Evolutionary conservation across 2,888 invertebrate species (phyloP).

Genomic region (Catocala sponsa): DNA sequence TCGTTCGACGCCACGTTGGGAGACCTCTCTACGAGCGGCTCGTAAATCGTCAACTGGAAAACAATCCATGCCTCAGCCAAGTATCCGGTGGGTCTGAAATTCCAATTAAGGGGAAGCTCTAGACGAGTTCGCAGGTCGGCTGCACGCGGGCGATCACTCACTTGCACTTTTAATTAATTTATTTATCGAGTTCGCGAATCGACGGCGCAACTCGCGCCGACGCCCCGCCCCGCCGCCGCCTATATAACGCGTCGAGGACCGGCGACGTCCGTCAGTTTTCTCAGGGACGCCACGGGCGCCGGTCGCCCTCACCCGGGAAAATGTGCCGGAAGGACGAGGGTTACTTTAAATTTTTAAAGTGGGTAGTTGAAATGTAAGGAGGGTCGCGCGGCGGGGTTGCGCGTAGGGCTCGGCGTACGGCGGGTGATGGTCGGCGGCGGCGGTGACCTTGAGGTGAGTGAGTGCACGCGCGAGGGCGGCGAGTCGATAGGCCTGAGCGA

Average conservation of each 20-base stretch:
- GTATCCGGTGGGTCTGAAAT: conserved; percentile 72
- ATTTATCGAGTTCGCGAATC: conserved; percentile 87
- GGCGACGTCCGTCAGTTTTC: conserved; percentile 83
- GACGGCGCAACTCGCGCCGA: conserved; percentile 86
- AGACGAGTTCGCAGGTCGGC: conserved; percentile 74
- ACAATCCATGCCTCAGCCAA: conserved; percentile 68
- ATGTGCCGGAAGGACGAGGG: conserved; percentile 78
- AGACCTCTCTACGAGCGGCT: conserved; percentile 51
- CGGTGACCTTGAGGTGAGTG: conserved; percentile 84
- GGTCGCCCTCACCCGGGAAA: conserved; percentile 70
- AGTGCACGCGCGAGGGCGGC: conserved; percentile 68
- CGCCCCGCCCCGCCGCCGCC: conserved; percentile 79
- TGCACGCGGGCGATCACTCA: conserved; percentile 85
- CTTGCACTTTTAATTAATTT: conserved; percentile 89
- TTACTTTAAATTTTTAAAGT: conserved; percentile 70
- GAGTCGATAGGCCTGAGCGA: conserved; percentile 72
- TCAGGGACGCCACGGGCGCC: conserved; percentile 77
- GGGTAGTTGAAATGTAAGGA: conserved; percentile 67
- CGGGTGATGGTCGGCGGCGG: conserved; percentile 52
- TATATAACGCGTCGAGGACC: conserved; percentile 77
- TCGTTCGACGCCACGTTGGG: conserved; percentile 54
- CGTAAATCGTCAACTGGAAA: conserved; percentile 66
- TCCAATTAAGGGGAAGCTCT: conserved; percentile 82
- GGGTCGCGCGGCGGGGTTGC: conserved; percentile 62
- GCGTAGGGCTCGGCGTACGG: conserved; percentile 68